A percentile compares a stretch with the other conserved stretches of the same genome.
These are phyloP conservation scores for Mormyrops boulengeri DNA, from an alignment of 2,797 vertebrate genomes.

Conservation along the genomic window DNA sequence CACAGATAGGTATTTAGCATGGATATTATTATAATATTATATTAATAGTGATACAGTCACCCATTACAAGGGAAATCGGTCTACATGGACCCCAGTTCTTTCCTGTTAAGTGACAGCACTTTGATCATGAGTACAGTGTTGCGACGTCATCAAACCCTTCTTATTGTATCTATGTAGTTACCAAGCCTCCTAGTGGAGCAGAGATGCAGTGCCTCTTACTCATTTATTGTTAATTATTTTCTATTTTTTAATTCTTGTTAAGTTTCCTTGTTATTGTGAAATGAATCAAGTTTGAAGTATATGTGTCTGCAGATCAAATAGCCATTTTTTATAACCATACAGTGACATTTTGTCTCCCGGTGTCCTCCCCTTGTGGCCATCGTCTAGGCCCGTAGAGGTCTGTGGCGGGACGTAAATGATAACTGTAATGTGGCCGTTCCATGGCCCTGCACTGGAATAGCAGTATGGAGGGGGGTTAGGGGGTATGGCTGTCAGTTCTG, in stretches of 20 bases:
- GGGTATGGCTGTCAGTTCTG: neutral
- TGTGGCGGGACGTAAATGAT: neutral
- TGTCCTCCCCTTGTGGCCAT: neutral
- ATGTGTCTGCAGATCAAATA: neutral
- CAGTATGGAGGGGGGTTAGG: neutral
- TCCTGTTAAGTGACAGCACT: neutral
- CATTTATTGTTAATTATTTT: neutral
- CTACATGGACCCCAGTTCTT: neutral
- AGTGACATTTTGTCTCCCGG: neutral
- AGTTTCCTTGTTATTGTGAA: neutral
- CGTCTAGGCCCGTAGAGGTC: neutral
- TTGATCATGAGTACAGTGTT: neutral
- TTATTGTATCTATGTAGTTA: neutral
- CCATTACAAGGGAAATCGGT: neutral
- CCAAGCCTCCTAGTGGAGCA: neutral
- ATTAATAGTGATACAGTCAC: neutral
- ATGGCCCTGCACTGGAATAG: neutral
- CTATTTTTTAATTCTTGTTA: neutral
- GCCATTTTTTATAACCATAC: neutral
- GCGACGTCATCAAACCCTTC: neutral
- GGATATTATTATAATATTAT: neutral
- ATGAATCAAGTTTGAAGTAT: neutral
- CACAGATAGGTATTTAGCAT: neutral
- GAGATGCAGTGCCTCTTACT: neutral
- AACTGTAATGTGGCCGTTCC: neutral